Base-by-base conservation (phyloP, 1,140 invertebrate species). In the Diachasmimorpha longicaudata region DNA sequence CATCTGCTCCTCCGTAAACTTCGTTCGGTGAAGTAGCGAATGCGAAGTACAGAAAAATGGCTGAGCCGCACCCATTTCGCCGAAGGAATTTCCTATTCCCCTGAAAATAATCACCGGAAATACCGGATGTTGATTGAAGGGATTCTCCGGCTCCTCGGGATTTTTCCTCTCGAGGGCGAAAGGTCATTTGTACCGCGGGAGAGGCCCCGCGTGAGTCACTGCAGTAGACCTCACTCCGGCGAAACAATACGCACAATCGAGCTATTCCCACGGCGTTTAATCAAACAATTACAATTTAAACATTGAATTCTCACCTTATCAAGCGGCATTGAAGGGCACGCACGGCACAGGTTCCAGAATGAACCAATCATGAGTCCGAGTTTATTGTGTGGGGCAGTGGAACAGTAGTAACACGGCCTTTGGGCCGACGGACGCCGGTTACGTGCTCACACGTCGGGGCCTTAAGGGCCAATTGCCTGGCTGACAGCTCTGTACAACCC, bases 341-440 rank as follows among this genome's bases (percentile, higher is more conserved):
- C 95, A 90, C 95, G 94, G 91, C 95, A 96, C 90, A 96, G 91
- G 91, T 96, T 96, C 94, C 95, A 96, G 91, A 96, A 96, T 92
- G 95, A 96, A 90, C 95, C 95, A 91, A 96, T 96, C 95, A 96
- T 96, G 90, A 91, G 91, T 90, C 86, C 86, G 85, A 80, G 81
- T 39, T 68, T 39, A 19, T 80, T 87, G 83, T 86, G 78, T 86
- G 82, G 83, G 87, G 86, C 87, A 87, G 87, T 88, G 83, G 84
- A 85, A 86, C 85, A 82, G 79, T 85, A 85, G 77, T 79, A 46
- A 80, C 74, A 72, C 80, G 82, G 81, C 80, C 81, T 78, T 75
- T 71, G 78, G 79, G 80, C 78, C 81, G 82, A 78, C 79, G 72
- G 70, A 68, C 70, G 71, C 66, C 74, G 74, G 66, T 74, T 77